Evolutionary conservation across 1,140 invertebrate species (phyloP), one percentile per base, ranked within the genome.

Genomic region (Diprion similis): DNA sequence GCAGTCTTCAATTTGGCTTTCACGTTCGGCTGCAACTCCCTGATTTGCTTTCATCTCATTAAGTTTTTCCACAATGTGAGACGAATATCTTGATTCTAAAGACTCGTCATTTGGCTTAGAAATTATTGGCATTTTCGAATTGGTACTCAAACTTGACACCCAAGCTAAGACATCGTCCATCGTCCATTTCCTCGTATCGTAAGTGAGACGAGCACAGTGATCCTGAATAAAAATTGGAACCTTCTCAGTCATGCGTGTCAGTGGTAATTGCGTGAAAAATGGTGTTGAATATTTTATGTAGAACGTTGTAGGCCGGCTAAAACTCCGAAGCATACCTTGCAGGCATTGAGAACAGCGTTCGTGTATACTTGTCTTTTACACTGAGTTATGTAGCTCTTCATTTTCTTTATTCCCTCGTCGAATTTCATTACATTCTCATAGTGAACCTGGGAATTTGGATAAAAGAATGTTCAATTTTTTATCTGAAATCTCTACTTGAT

Each of bases 311-410:
- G 59, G 8, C 13, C 2, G 17, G 17, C 13, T 64, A 7, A 64
- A 15, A 37, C 24, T 37, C 24, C 6, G 24, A 37, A 24, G 2
- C 46, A 37, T 81, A 83, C 83, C 76, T 82, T 83, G 0, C 78
- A 71, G 1, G 84, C 84, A 73, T 82, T 80, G 9, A 86, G 74
- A 37, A 86, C 78, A 1, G 80, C 79, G 17, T 76, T 73, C 10
- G 77, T 68, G 51, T 82, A 85, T 0, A 59, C 0, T 0, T 77
- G 74, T 18, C 82, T 79, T 45, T 78, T 79, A 1, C 73, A 73
- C 59, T 79, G 81, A 19, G 71, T 51, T 45, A 79, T 74, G 37
- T 80, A 78, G 1, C 81, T 75, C 8, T 74, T 76, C 75, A 85
- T 70, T 45, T 79, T 81, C 0, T 69, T 71, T 0, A 84, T 37